Conservation (phyloP, 1,140 invertebrate genomes). For the Fopius arisanus region DNA sequence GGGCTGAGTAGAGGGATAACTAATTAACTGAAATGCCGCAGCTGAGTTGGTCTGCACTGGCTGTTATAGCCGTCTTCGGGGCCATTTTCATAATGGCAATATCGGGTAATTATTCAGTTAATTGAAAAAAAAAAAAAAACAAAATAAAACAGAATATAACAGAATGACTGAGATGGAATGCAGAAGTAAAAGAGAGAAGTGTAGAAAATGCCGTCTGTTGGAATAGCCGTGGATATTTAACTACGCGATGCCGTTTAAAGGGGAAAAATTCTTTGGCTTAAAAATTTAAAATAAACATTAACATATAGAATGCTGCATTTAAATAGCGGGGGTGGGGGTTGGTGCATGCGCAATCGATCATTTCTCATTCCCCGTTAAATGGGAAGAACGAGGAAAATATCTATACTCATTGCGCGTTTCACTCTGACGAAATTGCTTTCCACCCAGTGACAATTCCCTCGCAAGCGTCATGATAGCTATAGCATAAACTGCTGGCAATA, state of each 20-base stretch:
- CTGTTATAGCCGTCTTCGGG: constrained; percentile 24
- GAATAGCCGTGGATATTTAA: neutral
- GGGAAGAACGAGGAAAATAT: neutral
- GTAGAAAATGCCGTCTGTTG: neutral
- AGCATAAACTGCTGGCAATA: constrained; percentile 16
- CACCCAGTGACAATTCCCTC: constrained; percentile 7
- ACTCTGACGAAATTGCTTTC: constrained; percentile 27
- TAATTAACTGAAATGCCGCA: constrained; percentile 24
- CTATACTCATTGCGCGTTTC: constrained; percentile 6
- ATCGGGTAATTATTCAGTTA: constrained; percentile 19
- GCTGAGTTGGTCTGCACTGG: constrained; percentile 10
- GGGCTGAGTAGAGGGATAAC: constrained; percentile 14
- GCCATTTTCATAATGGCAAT: constrained; percentile 7
- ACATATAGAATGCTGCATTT: neutral
- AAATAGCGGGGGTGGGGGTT: neutral
- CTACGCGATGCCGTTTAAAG: neutral
- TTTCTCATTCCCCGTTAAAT: neutral
- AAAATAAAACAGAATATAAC: no score
- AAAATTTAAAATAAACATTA: constrained; percentile 5
- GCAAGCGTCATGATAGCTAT: constrained; percentile 10
- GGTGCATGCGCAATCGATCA: constrained; percentile 14
- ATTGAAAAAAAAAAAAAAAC: no score
- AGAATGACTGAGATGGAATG: no score
- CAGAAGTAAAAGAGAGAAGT: neutral
- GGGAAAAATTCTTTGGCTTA: neutral